Conservation (phyloP, 2,888 invertebrate species). For the Stomorhina lunata region DNA sequence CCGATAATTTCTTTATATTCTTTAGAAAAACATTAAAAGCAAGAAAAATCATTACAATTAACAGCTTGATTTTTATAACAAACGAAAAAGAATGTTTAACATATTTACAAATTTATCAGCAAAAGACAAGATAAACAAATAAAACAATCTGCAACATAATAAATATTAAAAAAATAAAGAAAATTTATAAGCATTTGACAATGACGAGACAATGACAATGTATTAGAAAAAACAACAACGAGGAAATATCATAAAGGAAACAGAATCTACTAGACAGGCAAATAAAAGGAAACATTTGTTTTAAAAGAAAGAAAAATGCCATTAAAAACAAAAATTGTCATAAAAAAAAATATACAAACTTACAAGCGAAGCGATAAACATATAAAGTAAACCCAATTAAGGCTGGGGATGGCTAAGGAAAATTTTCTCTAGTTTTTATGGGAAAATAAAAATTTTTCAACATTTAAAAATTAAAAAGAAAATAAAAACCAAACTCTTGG, state of each 20-base stretch:
- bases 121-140: background rate
- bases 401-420: background rate
- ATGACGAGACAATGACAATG: conserved; percentile 37
- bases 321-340: conserved; percentile 59
- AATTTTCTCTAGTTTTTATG: too few species aligned
- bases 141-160: background rate
- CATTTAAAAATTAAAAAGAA: background rate
- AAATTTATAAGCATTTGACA: conserved; percentile 46
- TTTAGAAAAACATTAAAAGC: background rate
- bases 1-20: background rate
- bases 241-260: background rate
- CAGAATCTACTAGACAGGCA: conserved; percentile 15
- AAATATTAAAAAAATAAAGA: conserved; percentile 39
- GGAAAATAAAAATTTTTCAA: too few species aligned
- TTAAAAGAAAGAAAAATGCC: conserved; percentile 10
- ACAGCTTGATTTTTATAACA: conserved; percentile 29
- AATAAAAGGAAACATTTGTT: conserved; percentile 33
- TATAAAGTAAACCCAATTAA: background rate
- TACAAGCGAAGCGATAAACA: background rate
- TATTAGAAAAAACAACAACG: background rate
- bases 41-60: conserved; percentile 30
- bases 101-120: conserved; percentile 10
- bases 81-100: background rate
- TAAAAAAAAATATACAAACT: background rate
- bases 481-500: background rate